Conservation (phyloP, 2,797 vertebrate species). For the Tragopan temminckii region DNA sequence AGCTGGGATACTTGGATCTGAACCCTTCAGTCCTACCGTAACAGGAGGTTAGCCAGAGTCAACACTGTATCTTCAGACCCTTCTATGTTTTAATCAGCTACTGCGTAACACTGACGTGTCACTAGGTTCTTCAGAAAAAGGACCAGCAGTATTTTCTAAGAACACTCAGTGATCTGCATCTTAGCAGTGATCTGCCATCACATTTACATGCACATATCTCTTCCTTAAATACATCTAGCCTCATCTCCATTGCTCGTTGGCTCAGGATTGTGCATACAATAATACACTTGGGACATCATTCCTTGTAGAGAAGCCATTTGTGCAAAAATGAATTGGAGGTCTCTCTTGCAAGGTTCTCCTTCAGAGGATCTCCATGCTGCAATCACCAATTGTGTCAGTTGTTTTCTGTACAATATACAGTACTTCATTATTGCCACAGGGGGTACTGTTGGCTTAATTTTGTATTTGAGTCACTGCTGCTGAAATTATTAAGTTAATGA, state of each 20-base stretch:
- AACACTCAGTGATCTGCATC: background rate
- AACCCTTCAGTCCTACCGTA: background rate
- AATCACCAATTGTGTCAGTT: constrained; percentile 28
- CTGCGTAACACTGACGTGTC: background rate
- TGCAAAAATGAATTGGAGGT: background rate
- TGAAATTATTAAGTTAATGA: constrained; percentile 85
- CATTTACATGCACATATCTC: background rate
- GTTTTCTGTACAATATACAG: constrained; percentile 67
- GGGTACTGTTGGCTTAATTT: constrained; percentile 86
- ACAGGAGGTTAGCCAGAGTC: constrained; percentile 23
- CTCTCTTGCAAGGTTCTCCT: constrained; percentile 7
- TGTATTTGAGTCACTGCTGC: constrained; percentile 72
- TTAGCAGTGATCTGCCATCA: background rate
- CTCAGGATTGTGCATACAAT: background rate
- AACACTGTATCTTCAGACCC: background rate
- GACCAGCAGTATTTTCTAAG: background rate
- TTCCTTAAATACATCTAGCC: background rate
- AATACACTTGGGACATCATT: background rate
- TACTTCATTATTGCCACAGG: constrained; percentile 83
- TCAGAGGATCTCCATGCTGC: constrained; percentile 38
- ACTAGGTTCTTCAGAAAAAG: background rate
- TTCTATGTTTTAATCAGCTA: background rate
- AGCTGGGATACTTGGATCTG: constrained; percentile 51
- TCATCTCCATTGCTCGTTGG: background rate
- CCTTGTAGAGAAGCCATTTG: background rate